Base-by-base conservation (phyloP, 2,888 invertebrate species). In the Protophormia terraenovae region DNA sequence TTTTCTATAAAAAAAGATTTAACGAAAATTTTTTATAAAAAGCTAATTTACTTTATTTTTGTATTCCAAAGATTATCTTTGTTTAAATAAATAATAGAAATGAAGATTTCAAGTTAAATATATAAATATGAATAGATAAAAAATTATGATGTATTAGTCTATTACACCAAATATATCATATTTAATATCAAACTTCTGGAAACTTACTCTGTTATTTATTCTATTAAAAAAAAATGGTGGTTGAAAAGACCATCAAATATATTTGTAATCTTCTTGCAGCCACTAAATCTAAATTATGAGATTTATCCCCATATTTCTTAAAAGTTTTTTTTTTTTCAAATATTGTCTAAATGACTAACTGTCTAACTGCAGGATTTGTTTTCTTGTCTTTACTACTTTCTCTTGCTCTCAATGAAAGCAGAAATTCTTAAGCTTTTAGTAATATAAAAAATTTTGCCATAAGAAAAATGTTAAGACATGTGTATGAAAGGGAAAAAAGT, bases 291-390 rank as follows among this genome's bases (percentile, higher is more conserved):
- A 55, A 71, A 72, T 72, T 77, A 32, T 50, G 50, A 64, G 66
- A 58, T 35, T 71, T 58, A 22, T 64, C 64, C 35, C 45, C 29
- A 32, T 58, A 58, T 19, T 12, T 67, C 71, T 71, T 45, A 12
- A 62, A 0, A 55, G 55, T 29, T 55, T 12, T 29, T 32, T 22
- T 35, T 35, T 73, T 73, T 67, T 16, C 45, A 29, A 58, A 41
- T 32, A 60, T 19, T 69, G 67, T n/a, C 55, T 76, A 72, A 4
- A 58, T 60, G 72, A 29, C 38, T 66, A 60, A 10, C 50, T 47
- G 32, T 1, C 29, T 73, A 66, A 4, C 64, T 45, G 62, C 53
- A 29, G 62, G 64, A 71, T 71, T 58, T 47, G 41, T 22, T 53
- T 19, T 47, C 8, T n/a, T n/a, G n/a, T n/a, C n/a, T n/a, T n/a